Base-by-base conservation (phyloP, 2,888 invertebrate species). In the Panopea generosa region DNA sequence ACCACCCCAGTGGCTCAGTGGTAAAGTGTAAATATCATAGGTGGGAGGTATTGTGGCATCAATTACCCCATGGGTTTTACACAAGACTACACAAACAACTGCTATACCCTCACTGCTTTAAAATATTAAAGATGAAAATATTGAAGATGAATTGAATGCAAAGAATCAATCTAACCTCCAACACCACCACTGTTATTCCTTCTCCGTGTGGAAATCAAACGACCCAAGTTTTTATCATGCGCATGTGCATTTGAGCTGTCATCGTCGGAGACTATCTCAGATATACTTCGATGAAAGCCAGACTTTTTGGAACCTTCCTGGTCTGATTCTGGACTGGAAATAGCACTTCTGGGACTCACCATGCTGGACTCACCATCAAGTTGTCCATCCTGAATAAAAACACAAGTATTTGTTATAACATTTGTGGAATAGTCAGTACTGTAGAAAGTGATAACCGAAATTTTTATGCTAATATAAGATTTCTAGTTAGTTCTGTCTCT, bases 181-280 rank as follows among this genome's bases (percentile, higher is more conserved):
- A 94, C 94, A 89, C 96, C 96, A 80, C 95, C 95, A 89, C 95
- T 95, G 89, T 95, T 96, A 90, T 96, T 96, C n/a, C 90, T 83
- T 24, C 91, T 72, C n/a, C 83, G 50, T 18, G 81, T 73, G 45
- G 75, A 59, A 18, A 80, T 72, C 49, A 79, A 59, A 18, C 78
- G 50, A 29, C 82, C 85, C 43, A 88, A 80, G 59, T 89, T 87
- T 56, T 87, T 88, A 1, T 88, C 87, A 50, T 83, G 77, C 2
- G n/a, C 2, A 62, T 67, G 57, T 14, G 47, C 9, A 29, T 83
- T 84, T 18, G 86, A 83, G n/a, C 84, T 82, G 47, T 87, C 85
- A 65, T 88, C 89, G 68, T 87, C 87, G 0, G 89, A 83, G 2
- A 86, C 86, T 20, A 91, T 88, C 77, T 92, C 92, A 6, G 92